These are phyloP conservation scores for Neostethus bicornis DNA, from an alignment of 2,797 vertebrate genomes.

Conservation along the genomic window DNA sequence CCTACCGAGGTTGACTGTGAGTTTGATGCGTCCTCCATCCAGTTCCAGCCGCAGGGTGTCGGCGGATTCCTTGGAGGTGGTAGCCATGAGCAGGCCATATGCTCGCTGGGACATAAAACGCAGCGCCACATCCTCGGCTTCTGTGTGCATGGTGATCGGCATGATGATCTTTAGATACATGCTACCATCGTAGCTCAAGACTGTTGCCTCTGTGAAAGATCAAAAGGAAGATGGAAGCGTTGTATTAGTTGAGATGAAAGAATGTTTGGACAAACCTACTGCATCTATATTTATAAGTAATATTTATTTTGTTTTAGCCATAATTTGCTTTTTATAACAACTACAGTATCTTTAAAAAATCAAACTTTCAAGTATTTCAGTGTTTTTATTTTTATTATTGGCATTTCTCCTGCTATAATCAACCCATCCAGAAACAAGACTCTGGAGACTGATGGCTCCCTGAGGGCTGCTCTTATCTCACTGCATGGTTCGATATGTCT, in stretches of 20 bases:
- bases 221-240: neutral
- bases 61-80: conserved; percentile 92
- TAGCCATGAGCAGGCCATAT: conserved; percentile 93
- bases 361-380: too few species aligned
- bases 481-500: conserved; percentile 28
- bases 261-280: neutral
- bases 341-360: too few species aligned
- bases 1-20: conserved; percentile 95
- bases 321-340: neutral
- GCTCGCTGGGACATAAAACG: conserved; percentile 97
- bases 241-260: neutral
- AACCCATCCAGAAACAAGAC: conserved; percentile 27
- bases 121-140: conserved; percentile 91
- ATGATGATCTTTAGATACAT: conserved; percentile 96
- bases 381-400: too few species aligned
- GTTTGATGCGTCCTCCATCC: conserved; percentile 91
- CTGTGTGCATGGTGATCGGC: conserved; percentile 88
- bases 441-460: conserved; percentile 35
- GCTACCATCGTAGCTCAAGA: conserved; percentile 95
- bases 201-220: conserved; percentile 84
- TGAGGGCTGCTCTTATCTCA: conserved; percentile 36
- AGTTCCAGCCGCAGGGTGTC: conserved; percentile 94
- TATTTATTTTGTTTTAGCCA: neutral
- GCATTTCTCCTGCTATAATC: conserved; percentile 17
- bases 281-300: too few species aligned